A percentile compares a stretch with the other conserved stretches of the same genome.
Evolutionary conservation across 1,140 invertebrate species (phyloP).

Genomic region (Choristoneura fumiferana): DNA sequence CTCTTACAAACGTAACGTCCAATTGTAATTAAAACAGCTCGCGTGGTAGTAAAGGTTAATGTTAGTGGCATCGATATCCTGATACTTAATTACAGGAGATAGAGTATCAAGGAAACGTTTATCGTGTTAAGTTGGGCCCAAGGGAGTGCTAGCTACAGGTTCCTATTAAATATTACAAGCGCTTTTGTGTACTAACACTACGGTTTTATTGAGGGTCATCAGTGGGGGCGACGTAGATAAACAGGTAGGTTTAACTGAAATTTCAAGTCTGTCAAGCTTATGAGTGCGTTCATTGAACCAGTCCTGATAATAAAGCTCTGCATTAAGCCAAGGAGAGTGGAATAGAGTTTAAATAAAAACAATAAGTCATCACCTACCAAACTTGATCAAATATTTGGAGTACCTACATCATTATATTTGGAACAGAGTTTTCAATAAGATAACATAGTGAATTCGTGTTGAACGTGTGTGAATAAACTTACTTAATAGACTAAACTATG

Average conservation of each 20-base stretch:
- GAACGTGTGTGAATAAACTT: too few relatives aligned
- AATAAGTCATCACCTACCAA: too few relatives aligned
- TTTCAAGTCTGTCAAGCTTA: not conserved
- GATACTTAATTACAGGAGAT: not conserved
- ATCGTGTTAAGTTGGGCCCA: not conserved
- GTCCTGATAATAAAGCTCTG: not conserved
- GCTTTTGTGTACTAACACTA: not conserved
- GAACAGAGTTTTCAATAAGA: too few relatives aligned
- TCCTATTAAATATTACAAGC: conserved; percentile 5
- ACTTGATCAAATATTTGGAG: too few relatives aligned
- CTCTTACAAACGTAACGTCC: too few relatives aligned
- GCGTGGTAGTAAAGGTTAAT: too few relatives aligned
- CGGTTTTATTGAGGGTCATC: not conserved
- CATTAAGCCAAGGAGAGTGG: not conserved
- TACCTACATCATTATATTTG: too few relatives aligned
- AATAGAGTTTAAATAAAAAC: too few relatives aligned
- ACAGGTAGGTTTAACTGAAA: not conserved
- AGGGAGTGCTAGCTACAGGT: not conserved
- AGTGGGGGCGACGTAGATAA: not conserved
- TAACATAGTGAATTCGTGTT: too few relatives aligned
- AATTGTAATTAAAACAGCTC: too few relatives aligned
- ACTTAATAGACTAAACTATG: too few relatives aligned
- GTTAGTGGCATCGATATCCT: too few relatives aligned
- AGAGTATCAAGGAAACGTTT: not conserved
- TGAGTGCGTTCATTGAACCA: not conserved